Evolutionary conservation across 2,888 invertebrate species (phyloP).

Genomic region (Helicoverpa assulta): DNA sequence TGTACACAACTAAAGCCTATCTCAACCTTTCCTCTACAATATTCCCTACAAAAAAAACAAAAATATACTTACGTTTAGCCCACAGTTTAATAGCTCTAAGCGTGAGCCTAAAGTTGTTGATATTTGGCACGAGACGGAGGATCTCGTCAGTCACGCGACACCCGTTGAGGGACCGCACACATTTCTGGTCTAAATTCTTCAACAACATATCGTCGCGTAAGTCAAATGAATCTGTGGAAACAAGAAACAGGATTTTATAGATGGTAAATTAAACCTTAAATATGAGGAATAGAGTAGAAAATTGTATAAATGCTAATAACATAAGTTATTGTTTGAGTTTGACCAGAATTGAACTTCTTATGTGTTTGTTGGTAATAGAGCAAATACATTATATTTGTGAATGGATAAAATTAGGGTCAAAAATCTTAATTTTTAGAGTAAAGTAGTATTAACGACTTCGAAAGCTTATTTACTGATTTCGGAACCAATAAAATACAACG

Average conservation of each 20-base stretch:
- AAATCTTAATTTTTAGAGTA: too few species aligned
- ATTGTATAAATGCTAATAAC: neutral
- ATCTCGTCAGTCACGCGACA: slow-evolving; percentile 99
- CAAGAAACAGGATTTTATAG: neutral
- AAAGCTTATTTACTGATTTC: too few species aligned
- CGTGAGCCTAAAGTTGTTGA: slow-evolving; percentile 97
- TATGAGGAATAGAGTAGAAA: neutral
- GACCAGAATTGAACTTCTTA: too few species aligned
- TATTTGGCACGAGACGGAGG: slow-evolving; percentile 97
- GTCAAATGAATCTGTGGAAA: slow-evolving; percentile 92
- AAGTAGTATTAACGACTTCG: too few species aligned
- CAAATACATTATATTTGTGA: too few species aligned
- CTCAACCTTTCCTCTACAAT: neutral
- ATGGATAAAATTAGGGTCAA: too few species aligned
- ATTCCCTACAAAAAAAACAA: too few species aligned
- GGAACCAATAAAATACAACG: neutral
- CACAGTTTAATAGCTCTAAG: slow-evolving; percentile 98
- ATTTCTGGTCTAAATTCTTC: slow-evolving; percentile 98
- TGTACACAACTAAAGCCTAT: neutral
- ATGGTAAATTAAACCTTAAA: neutral
- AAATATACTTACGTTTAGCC: slow-evolving; percentile 96
- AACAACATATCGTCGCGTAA: slow-evolving; percentile 97
- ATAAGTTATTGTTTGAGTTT: too few species aligned
- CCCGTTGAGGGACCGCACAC: slow-evolving; percentile 98
- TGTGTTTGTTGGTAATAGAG: neutral